These are phyloP conservation scores for Hydractinia echinata DNA, from an alignment of 30 jellyfish, hydroid and myxozoan species.

Conservation along the genomic window DNA sequence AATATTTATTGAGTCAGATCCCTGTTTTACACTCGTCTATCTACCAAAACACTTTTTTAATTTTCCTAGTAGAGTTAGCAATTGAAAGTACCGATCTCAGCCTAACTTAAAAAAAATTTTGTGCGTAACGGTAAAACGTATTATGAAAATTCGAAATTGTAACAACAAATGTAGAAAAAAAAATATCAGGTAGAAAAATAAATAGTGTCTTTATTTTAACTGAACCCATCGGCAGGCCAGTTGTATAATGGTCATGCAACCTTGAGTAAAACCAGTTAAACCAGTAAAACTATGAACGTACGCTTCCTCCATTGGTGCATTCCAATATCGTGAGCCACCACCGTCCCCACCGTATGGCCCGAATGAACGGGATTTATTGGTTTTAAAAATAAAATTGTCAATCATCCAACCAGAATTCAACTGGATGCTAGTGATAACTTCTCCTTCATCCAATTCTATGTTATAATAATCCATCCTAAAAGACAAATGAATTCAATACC, in stretches of 20 bases:
- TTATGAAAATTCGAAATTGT: no score
- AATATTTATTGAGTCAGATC: no score
- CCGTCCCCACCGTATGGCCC: slow-evolving; percentile 89
- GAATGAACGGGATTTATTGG: slow-evolving; percentile 41
- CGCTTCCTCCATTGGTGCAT: slow-evolving; percentile 24
- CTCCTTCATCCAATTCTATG: slow-evolving; percentile 45
- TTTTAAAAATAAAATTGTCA: slow-evolving; percentile 48
- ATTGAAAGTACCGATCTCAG: no score
- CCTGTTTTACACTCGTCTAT: no score
- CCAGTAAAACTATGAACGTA: slow-evolving; percentile 20
- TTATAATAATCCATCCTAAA: slow-evolving; percentile 16
- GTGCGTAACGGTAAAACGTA: no score
- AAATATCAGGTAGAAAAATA: no score
- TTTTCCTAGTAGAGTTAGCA: no score
- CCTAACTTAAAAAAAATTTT: no score
- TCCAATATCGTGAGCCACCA: slow-evolving; percentile 38
- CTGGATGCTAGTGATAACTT: slow-evolving; percentile 36
- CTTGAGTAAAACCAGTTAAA: background rate
- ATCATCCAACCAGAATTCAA: slow-evolving; percentile 51
- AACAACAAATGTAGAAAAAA: no score
- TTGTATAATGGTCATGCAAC: background rate
- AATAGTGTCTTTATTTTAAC: background rate
- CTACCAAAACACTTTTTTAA: no score
- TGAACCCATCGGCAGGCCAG: background rate
- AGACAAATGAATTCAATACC: background rate